phyloP scores from a whole-genome alignment of 2,113 vertebrate species.

The Irena cyanogastra region DNA sequence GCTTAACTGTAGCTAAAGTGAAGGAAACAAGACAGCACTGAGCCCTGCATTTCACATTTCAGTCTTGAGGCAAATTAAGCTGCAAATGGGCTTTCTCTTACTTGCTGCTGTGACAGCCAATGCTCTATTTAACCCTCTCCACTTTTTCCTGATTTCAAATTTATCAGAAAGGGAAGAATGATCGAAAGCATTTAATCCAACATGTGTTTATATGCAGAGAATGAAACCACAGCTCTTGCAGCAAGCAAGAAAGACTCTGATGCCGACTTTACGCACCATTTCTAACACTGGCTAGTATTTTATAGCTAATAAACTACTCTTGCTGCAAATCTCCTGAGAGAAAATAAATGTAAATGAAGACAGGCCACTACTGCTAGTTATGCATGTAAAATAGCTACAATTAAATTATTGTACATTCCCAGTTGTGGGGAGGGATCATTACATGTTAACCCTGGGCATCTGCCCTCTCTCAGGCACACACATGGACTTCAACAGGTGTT shows the following conservation, averaged over 20 bases:
- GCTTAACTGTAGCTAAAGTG: not conserved
- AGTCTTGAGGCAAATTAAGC: not conserved
- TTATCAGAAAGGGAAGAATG: not conserved
- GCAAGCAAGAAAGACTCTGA: not conserved
- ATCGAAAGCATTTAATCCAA: not conserved
- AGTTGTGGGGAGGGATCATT: not conserved
- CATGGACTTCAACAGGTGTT: not conserved
- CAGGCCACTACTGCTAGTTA: not conserved
- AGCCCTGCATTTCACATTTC: not conserved
- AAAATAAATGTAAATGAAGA: not conserved
- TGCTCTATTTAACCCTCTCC: not conserved
- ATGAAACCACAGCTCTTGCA: not conserved
- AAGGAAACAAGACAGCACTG: not conserved
- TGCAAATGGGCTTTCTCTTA: not conserved
- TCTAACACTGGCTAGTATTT: not conserved
- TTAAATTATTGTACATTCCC: not conserved
- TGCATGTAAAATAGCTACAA: not conserved
- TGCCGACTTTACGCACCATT: rapidly evolving
- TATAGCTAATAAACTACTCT: not conserved
- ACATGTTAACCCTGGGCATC: not conserved
- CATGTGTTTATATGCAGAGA: not conserved
- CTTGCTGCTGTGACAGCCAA: not conserved
- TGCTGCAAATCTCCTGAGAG: not conserved
- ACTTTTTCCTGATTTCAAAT: not conserved
- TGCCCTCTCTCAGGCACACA: not conserved